Evolutionary conservation across 2,113 vertebrate genomes (phyloP), one percentile per base, ranked within the genome.

Genomic region (Cyanocitta stelleri): DNA sequence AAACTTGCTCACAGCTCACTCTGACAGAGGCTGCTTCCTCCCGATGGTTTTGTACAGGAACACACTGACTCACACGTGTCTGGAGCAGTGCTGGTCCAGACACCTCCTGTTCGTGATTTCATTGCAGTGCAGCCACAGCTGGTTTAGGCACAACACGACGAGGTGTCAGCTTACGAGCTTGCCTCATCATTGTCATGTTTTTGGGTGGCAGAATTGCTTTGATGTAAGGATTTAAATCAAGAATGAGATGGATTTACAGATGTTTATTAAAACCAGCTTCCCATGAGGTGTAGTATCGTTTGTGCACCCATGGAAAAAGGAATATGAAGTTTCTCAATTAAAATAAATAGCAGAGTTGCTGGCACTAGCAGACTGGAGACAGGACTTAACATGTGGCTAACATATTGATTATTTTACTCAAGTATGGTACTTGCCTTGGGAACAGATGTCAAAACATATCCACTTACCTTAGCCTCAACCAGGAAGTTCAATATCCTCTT

Each of bases 11-110:
- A 66, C 37, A n/a, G 46, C n/a, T 82, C 20, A 3, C 46, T 75
- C 61, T 37, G 35, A 16, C 16, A 13, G 16, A 37, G 74, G 44
- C 41, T 87, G 3, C 58, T 76, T 69, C 91, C 30, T 82, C 16
- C 27, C 0, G 0, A 1, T n/a, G 59, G 48, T 43, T 1, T 0
- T 32, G 62, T 52, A 12, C 21, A 26, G 35, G 27, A 74, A 24
- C 6, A 12, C 27, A 2, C 15, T 5, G 6, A 41, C n/a, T 73
- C 32, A 3, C 30, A 26, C 2, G 10, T 48, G 18, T 6, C 16
- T 4, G 27, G 43, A 29, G 21, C 48, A 71, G 32, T 0, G 1
- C 41, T 91, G 67, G 13, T 48, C 61, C 64, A 80, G 55, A 33
- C 6, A 9, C 49, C 63, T 83, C 64, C 52, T 35, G 80, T 52